phyloP scores from a whole-genome alignment of 2,888 invertebrate species.

The Ischnura elegans region DNA sequence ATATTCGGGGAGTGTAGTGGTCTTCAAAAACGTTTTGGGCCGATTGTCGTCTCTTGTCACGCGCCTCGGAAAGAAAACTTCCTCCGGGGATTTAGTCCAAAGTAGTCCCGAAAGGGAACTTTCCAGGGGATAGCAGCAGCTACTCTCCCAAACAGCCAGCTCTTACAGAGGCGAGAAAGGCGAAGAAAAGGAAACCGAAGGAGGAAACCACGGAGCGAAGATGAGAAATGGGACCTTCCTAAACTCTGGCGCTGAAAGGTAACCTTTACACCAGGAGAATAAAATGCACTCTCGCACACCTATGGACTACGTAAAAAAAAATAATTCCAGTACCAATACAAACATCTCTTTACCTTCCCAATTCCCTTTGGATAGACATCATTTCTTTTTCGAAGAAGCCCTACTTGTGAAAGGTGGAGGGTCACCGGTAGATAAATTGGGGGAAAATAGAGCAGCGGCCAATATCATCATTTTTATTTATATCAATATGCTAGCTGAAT shows the following conservation, averaged over 20 bases:
- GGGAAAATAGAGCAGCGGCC: too few species aligned
- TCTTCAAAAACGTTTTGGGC: not conserved
- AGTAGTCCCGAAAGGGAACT: constrained; percentile 28
- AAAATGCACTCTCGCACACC: not conserved
- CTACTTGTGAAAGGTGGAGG: not conserved
- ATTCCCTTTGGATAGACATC: not conserved
- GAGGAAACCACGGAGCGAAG: not conserved
- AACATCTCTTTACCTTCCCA: not conserved
- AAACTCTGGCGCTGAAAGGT: not conserved
- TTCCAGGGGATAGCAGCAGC: not conserved
- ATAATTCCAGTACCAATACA: not conserved
- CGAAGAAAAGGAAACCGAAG: not conserved
- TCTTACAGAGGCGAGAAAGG: not conserved
- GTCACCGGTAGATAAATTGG: too few species aligned
- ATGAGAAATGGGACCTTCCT: not conserved
- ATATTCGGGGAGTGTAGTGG: not conserved
- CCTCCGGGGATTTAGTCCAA: not conserved
- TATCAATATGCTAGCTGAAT: too few species aligned
- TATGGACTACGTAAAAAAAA: not conserved
- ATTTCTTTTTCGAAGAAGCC: not conserved
- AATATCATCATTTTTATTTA: too few species aligned
- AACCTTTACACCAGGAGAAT: not conserved
- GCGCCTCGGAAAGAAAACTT: not conserved
- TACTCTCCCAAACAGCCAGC: not conserved
- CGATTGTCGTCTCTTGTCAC: not conserved